Base-by-base conservation (phyloP, 2,113 vertebrate species). In the Petroica traversi region DNA sequence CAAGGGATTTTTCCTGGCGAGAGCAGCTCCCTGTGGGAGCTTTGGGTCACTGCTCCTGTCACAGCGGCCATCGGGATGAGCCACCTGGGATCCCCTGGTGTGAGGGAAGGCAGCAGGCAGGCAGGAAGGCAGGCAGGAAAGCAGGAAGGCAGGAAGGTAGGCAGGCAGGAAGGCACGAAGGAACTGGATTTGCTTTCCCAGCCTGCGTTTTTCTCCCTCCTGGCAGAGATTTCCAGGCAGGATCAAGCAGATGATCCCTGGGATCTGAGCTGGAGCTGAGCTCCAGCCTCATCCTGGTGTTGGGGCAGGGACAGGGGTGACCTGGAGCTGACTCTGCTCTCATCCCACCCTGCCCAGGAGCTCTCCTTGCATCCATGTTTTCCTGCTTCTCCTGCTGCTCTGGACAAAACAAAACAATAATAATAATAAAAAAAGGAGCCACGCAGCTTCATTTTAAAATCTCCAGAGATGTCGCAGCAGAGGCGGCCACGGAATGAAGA, bases 31-130 rank as follows among this genome's bases (percentile, higher is more conserved):
- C 11, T 3, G 5, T 11, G 3, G 19, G 26, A 61, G 41, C 51
- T 34, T 26, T 1, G 19, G 34, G 20, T 34, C 4, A 0, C 13
- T 43, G 14, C 62, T 46, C 34, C 5, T 57, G 11, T 33, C 51
- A 5, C 13, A 1, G 8, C 0, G 0, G 17, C 29, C 55, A 20
- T 29, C 38, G 55, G 55, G 6, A 2, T 12, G 28, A 36, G 2
- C 43, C 5, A 0, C 4, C 26, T 18, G 28, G 40, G 59, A 23
- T 51, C 16, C 11, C 1, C 0, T 14, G 46, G 8, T 16, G 10
- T 33, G 55, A 15, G 1, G 12, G 14, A 19, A 16, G 54, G 12
- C 41, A 43, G n/a, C n/a, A n/a, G n/a, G n/a, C n/a, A n/a, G n/a
- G n/a, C n/a, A n/a, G n/a, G n/a, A n/a, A n/a, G n/a, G n/a, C n/a